phyloP scores from a whole-genome alignment of 2,888 invertebrate genomes.

The Hypomecis punctinalis region DNA sequence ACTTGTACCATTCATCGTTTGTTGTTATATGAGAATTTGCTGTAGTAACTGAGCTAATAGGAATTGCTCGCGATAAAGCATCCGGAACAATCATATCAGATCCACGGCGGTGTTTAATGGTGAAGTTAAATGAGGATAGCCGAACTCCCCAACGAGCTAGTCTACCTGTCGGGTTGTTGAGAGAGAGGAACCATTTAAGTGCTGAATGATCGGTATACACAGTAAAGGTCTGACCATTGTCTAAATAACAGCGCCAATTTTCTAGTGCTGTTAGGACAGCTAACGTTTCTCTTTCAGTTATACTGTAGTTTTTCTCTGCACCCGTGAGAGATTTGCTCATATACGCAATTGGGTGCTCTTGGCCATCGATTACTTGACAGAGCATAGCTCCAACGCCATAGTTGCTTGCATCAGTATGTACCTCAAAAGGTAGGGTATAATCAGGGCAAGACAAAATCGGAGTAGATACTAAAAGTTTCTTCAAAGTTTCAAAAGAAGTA shows the following conservation, averaged over 20 bases:
- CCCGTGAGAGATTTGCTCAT: constrained; percentile 22
- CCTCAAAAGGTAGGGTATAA: no score
- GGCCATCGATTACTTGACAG: no score
- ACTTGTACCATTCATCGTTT: constrained; percentile 35
- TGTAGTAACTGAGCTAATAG: background rate
- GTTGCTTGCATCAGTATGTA: no score
- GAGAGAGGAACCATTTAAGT: constrained; percentile 42
- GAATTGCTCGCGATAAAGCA: constrained; percentile 31
- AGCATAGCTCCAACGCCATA: no score
- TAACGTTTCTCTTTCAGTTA: constrained; percentile 48
- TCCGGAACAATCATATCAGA: constrained; percentile 46
- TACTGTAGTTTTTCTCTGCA: constrained; percentile 44
- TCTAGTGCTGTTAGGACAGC: constrained; percentile 47
- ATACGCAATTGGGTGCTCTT: constrained; percentile 35
- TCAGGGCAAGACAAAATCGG: no score
- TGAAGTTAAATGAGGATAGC: constrained; percentile 43
- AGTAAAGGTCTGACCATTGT: constrained; percentile 41
- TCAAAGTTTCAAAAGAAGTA: no score
- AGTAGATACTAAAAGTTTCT: no score
- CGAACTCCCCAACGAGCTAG: constrained; percentile 47
- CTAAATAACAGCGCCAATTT: constrained; percentile 48
- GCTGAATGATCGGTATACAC: constrained; percentile 46
- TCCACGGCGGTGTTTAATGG: constrained; percentile 43
- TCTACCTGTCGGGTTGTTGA: constrained; percentile 45
- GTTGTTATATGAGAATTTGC: background rate